Conservation (phyloP, 2,888 invertebrate genomes). For the Bruchidius siliquastri region DNA sequence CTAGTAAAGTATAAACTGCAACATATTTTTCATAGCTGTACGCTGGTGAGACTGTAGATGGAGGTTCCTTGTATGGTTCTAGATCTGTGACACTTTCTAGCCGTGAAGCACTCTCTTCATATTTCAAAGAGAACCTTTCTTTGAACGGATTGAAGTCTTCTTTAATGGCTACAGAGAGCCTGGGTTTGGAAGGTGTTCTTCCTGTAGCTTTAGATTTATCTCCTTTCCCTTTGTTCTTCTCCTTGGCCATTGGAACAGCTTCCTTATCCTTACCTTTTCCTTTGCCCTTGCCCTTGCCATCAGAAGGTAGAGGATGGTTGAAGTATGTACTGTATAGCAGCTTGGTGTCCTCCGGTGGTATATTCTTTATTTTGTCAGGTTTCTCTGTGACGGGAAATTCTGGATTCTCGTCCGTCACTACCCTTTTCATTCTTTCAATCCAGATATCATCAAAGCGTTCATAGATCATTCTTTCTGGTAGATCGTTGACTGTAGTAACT, state of each 20-base stretch:
- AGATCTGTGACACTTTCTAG: background rate
- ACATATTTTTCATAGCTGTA: conserved; percentile 16
- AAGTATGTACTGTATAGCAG: conserved; percentile 17
- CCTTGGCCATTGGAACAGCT: conserved; percentile 1
- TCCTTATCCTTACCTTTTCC: conserved; percentile 4
- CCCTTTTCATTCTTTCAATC: conserved; percentile 18
- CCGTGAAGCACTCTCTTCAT: background rate
- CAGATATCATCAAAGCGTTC: conserved; percentile 25
- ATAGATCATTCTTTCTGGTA: conserved; percentile 23
- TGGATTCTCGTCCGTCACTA: conserved; percentile 6
- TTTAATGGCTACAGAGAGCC: conserved; percentile 1
- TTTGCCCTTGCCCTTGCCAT: background rate
- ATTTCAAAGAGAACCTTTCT: conserved; percentile 5
- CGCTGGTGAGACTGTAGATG: background rate
- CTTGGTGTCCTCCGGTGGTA: conserved; percentile 16
- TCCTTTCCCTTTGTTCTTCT: background rate
- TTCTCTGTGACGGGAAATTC: conserved; percentile 16
- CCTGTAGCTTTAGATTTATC: background rate
- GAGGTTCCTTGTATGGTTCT: background rate
- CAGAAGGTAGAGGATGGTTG: conserved; percentile 8
- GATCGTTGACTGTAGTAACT: conserved; percentile 3
- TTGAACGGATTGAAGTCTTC: conserved; percentile 16
- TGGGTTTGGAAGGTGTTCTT: background rate
- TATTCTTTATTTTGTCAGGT: conserved; percentile 14
- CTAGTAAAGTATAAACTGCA: conserved; percentile 17